Evolutionary conservation across 2,113 vertebrate genomes (phyloP), one percentile per base, ranked within the genome.

Genomic region (Esox niger): DNA sequence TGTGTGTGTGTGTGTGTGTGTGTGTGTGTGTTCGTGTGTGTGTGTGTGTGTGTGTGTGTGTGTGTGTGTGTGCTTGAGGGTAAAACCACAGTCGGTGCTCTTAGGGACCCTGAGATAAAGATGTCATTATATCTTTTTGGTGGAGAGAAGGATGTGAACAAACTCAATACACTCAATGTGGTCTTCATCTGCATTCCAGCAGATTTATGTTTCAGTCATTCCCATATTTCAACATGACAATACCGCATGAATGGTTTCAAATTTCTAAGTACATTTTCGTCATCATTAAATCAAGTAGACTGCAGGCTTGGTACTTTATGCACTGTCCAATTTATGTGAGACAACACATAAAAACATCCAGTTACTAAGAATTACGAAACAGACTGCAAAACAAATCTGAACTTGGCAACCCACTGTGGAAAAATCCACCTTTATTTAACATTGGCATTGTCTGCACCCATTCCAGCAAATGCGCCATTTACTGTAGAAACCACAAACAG

Each of bases 351-450:
- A 3, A 35, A 67, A 76, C 47, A 33, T 56, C 31, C 27, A 58
- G 56, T 56, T 64, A 81, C 71, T 68, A 74, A 70, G 32, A 82
- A 82, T 73, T 82, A 78, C 66, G 62, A 68, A n/a, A 31, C 55
- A 70, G 52, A 74, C 70, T 75, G 69, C 66, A 77, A 77, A 87
- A 21, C 72, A 70, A 63, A 63, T 38, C 31, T 59, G 54, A 59
- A 38, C 76, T 84, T 89, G 84, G 85, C 86, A 79, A 81, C 73
- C 75, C 60, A 58, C 79, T 82, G 82, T 84, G 87, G 82, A 90
- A 88, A n/a, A 90, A 89, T 84, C 64, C 80, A 84, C 77, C 77
- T 79, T 86, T 80, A 80, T 79, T 80, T 79, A 73, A 70, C 73
- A 70, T 74, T 76, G 79, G 80, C 74, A 66, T 74, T 68, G 49